Evolutionary conservation across 2,113 vertebrate genomes (phyloP).

Genomic region (Ctenodactylus gundi): DNA sequence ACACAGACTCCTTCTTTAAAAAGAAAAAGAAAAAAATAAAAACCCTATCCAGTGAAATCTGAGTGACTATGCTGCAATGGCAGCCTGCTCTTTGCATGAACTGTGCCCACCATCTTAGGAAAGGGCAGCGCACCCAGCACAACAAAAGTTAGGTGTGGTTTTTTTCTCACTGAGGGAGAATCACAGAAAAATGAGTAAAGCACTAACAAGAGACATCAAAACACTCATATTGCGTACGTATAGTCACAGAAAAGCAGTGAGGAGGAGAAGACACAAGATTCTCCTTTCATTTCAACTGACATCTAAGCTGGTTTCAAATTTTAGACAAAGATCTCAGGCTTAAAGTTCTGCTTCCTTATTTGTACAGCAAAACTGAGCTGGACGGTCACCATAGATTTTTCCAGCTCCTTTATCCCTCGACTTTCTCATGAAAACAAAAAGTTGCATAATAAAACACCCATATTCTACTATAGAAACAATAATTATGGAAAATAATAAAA

Average conservation of each 20-base stretch:
- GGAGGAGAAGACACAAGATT: not conserved
- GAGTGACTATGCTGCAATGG: not conserved
- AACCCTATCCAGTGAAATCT: not conserved
- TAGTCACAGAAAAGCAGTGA: not conserved
- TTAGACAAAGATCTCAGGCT: not conserved
- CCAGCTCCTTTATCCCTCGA: not conserved
- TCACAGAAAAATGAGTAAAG: not conserved
- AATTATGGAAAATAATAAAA: no score
- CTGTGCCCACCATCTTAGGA: not conserved
- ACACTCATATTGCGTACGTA: not conserved
- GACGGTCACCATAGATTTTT: not conserved
- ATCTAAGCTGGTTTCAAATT: not conserved
- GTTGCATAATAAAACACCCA: not conserved
- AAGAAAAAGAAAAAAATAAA: not conserved
- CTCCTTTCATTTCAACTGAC: not conserved
- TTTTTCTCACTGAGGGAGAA: not conserved
- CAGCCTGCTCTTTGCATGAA: no score
- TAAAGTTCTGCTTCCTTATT: not conserved
- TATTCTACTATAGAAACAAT: no score
- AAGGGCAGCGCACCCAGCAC: not conserved
- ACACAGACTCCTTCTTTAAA: not conserved
- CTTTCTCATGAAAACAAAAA: not conserved
- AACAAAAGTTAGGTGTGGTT: not conserved
- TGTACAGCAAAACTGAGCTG: not conserved
- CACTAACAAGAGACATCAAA: not conserved